Conservation (phyloP, 2,888 invertebrate species). For the Athripsodes cinereus region DNA sequence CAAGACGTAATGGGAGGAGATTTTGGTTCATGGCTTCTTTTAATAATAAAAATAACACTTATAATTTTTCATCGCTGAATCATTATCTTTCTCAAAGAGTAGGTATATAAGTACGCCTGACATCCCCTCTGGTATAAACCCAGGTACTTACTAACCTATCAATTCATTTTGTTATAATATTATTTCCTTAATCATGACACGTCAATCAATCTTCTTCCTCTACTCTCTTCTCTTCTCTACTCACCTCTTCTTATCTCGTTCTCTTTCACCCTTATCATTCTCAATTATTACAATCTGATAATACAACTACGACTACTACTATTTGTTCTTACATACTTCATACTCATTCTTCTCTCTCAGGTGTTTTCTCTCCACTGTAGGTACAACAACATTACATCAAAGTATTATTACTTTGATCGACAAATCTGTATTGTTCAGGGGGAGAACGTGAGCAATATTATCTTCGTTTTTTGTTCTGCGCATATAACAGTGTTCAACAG, state of each 20-base stretch:
- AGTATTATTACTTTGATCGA: too few species aligned
- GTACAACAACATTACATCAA: too few species aligned
- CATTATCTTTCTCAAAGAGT: too few species aligned
- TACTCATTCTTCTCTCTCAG: background rate
- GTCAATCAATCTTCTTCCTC: background rate
- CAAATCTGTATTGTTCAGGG: too few species aligned
- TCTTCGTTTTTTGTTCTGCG: too few species aligned
- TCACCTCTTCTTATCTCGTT: background rate
- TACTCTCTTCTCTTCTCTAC: background rate
- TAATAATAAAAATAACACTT: too few species aligned
- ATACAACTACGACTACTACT: too few species aligned
- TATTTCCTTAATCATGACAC: constrained; percentile 1
- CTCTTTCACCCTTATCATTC: background rate
- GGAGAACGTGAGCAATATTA: too few species aligned
- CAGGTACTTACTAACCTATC: background rate
- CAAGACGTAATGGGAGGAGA: too few species aligned
- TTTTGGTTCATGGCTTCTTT: background rate
- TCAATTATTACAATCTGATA: too few species aligned
- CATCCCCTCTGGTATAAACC: background rate
- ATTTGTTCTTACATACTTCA: too few species aligned
- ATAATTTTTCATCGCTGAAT: background rate
- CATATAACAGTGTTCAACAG: too few species aligned
- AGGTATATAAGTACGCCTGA: background rate
- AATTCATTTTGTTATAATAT: constrained; percentile 1
- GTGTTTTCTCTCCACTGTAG: background rate